These are phyloP conservation scores for Meloidogyne hapla DNA, from an alignment of 1,140 invertebrate species.

Conservation along the genomic window DNA sequence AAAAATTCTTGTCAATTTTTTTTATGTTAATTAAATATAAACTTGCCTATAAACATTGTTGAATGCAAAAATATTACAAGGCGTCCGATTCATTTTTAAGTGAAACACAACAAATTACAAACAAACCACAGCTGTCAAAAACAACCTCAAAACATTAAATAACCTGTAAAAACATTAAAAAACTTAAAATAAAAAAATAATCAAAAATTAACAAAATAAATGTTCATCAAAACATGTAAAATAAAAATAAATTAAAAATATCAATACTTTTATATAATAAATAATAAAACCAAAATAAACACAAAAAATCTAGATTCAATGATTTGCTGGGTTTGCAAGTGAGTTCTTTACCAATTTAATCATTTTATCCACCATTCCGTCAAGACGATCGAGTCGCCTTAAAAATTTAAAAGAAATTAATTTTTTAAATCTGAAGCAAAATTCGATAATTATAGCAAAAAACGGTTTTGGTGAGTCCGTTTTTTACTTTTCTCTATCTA, in stretches of 20 bases:
- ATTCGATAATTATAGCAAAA: background rate
- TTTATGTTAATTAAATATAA: background rate
- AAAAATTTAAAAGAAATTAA: background rate
- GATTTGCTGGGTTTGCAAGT: background rate
- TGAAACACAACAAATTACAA: background rate
- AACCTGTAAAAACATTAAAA: too few species aligned
- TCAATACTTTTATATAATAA: background rate
- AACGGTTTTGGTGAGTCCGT: too few species aligned
- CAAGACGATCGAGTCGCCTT: constrained; percentile 24
- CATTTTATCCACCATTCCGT: constrained; percentile 18
- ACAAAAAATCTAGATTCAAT: background rate
- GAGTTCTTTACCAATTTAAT: background rate
- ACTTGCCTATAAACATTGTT: background rate
- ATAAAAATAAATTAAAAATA: too few species aligned
- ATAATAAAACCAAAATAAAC: background rate
- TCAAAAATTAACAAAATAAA: too few species aligned
- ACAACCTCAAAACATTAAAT: too few species aligned
- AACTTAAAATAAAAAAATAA: too few species aligned
- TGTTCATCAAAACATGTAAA: too few species aligned
- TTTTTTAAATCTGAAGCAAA: background rate
- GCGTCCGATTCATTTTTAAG: background rate
- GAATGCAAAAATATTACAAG: background rate
- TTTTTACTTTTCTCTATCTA: too few species aligned
- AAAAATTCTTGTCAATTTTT: too few species aligned
- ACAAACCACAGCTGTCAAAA: background rate